Evolutionary conservation across 2,888 invertebrate species (phyloP).

Genomic region (Eristalinus sepulchralis): DNA sequence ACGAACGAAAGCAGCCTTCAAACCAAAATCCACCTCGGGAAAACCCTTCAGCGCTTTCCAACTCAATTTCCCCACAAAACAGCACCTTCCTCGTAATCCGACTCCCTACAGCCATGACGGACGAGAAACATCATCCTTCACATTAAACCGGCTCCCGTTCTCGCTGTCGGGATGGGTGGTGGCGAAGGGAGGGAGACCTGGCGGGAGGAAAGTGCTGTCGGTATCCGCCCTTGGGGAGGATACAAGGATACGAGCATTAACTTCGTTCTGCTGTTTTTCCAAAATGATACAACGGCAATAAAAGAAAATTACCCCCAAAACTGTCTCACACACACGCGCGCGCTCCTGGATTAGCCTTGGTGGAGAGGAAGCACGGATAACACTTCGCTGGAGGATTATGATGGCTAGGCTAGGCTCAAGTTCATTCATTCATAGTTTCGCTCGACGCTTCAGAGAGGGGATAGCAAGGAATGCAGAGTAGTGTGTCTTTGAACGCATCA

Average conservation of each 20-base stretch:
- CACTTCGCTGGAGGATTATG: background rate
- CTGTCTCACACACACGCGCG: background rate
- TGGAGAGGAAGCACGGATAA: background rate
- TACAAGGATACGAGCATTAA: background rate
- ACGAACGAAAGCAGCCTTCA: background rate
- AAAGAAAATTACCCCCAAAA: conserved; percentile 58
- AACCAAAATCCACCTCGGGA: background rate
- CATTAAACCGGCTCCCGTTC: background rate
- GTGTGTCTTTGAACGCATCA: conserved; percentile 50
- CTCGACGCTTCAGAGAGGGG: background rate
- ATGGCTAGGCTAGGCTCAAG: background rate
- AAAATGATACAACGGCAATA: conserved; percentile 64
- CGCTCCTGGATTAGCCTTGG: conserved; percentile 52
- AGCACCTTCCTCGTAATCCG: background rate
- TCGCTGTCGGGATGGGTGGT: background rate
- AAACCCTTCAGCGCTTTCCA: background rate
- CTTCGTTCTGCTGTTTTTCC: conserved; percentile 34
- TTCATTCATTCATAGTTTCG: background rate
- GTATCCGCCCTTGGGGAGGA: conserved; percentile 18
- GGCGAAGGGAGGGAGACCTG: too few relatives aligned
- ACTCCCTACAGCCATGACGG: background rate
- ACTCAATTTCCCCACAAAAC: background rate
- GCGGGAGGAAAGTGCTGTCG: background rate
- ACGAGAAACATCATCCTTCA: background rate
- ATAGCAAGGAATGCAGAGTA: conserved; percentile 54